These are phyloP conservation scores for Brachyptera putata DNA, from an alignment of 2,888 invertebrate species.

Conservation along the genomic window DNA sequence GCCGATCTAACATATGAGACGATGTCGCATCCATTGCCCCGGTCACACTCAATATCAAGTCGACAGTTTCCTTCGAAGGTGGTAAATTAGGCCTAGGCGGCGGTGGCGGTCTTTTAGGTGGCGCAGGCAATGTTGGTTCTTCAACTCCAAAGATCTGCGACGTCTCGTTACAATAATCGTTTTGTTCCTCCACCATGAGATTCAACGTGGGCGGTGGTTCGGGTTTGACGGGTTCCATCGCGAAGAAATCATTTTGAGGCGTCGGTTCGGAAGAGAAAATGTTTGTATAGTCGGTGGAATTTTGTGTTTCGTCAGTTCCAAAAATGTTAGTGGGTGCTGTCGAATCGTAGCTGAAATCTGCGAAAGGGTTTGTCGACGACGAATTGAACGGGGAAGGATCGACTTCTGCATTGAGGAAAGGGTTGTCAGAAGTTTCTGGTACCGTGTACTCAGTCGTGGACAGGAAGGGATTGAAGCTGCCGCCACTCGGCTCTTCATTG, in stretches of 20 bases:
- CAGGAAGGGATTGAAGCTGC: conserved; percentile 63
- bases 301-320: conserved; percentile 17
- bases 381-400: conserved; percentile 10
- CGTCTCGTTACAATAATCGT: conserved; percentile 22
- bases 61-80: conserved; percentile 75
- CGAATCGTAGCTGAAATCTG: conserved; percentile 38
- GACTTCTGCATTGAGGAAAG: conserved; percentile 53
- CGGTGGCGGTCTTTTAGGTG: not conserved
- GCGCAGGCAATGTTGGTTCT: not conserved
- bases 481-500: conserved; percentile 45
- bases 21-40: conserved; percentile 87
- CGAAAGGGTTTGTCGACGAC: conserved; percentile 44
- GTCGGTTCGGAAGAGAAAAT: conserved; percentile 20
- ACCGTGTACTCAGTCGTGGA: conserved; percentile 46
- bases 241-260: conserved; percentile 27
- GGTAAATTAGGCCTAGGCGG: conserved; percentile 9
- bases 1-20: conserved; percentile 73
- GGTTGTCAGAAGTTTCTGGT: conserved; percentile 55
- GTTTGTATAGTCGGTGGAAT: conserved; percentile 17
- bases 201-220: conserved; percentile 15
- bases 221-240: conserved; percentile 27
- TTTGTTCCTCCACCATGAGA: conserved; percentile 10
- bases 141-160: conserved; percentile 20
- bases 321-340: conserved; percentile 25
- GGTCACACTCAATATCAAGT: conserved; percentile 78